phyloP scores from a whole-genome alignment of 2,888 invertebrate genomes.

The Apotomis betuletana region DNA sequence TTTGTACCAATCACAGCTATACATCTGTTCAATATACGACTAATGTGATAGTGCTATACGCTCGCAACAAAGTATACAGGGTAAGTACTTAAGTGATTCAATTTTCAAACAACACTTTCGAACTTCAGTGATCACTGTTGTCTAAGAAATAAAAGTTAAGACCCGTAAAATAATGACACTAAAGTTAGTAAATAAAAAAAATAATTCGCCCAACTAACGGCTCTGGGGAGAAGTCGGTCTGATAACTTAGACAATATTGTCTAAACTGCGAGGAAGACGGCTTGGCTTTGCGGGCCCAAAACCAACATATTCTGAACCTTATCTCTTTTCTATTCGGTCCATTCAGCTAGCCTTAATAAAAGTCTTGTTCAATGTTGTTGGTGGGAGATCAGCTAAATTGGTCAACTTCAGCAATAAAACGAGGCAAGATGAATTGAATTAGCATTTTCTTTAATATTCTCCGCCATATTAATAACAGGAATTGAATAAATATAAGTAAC shows the following conservation, averaged over 20 bases:
- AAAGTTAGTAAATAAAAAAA: constrained; percentile 43
- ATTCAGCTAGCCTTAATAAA: not conserved
- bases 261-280: constrained; percentile 44
- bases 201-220: constrained; percentile 34
- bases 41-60: no score
- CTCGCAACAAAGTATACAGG: not conserved
- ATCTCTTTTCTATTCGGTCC: not conserved
- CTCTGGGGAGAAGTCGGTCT: constrained; percentile 39
- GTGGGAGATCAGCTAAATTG: constrained; percentile 54
- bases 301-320: constrained; percentile 16
- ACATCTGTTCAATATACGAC: no score
- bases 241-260: constrained; percentile 51
- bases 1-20: no score
- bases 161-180: constrained; percentile 46
- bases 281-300: constrained; percentile 18
- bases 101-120: constrained; percentile 6
- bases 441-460: constrained; percentile 61
- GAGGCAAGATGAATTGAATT: constrained; percentile 52
- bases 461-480: not conserved
- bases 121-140: constrained; percentile 27
- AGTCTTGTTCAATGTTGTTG: constrained; percentile 33
- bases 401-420: constrained; percentile 60
- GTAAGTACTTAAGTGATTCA: not conserved
- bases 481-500: constrained; percentile 4
- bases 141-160: constrained; percentile 45